These are phyloP conservation scores for Rosalia funebris DNA, from an alignment of 2,888 invertebrate species.

Conservation along the genomic window DNA sequence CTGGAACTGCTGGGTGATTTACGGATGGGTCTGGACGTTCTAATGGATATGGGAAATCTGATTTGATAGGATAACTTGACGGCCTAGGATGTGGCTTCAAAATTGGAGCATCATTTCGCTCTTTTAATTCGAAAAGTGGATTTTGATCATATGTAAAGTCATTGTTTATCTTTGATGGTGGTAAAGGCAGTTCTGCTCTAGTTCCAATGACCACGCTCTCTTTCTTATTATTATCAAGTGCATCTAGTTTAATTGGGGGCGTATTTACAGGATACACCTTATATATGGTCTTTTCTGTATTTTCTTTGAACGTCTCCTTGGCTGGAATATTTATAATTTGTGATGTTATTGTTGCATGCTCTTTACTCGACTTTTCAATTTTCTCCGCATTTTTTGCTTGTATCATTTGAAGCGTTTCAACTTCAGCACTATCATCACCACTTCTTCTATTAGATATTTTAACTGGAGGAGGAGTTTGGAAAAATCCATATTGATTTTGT, in stretches of 20 bases:
- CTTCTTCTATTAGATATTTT: slow-evolving; percentile 63
- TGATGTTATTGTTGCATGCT: slow-evolving; percentile 25
- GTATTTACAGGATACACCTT: slow-evolving; percentile 72
- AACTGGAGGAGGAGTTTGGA: slow-evolving; percentile 61
- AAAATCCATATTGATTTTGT: slow-evolving; percentile 54
- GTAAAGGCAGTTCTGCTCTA: slow-evolving; percentile 65
- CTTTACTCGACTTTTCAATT: slow-evolving; percentile 52
- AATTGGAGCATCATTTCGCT: slow-evolving; percentile 61
- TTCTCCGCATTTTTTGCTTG: slow-evolving; percentile 67
- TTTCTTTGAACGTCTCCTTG: slow-evolving; percentile 44
- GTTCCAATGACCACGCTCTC: slow-evolving; percentile 69
- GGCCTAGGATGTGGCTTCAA: slow-evolving; percentile 62
- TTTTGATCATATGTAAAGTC: slow-evolving; percentile 62
- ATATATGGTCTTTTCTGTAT: slow-evolving; percentile 61
- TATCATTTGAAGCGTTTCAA: slow-evolving; percentile 77
- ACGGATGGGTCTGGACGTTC: slow-evolving; percentile 69
- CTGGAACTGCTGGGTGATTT: slow-evolving; percentile 55
- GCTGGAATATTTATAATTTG: slow-evolving; percentile 40
- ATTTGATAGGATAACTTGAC: slow-evolving; percentile 62
- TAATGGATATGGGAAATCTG: slow-evolving; percentile 74
- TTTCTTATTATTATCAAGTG: slow-evolving; percentile 63
- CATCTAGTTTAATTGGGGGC: slow-evolving; percentile 65
- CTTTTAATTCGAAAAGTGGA: slow-evolving; percentile 62
- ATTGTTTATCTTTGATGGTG: slow-evolving; percentile 58
- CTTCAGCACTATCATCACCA: slow-evolving; percentile 65